These are phyloP conservation scores for Hyposmocoma kahamanoa DNA, from an alignment of 1,140 invertebrate genomes.

Conservation along the genomic window DNA sequence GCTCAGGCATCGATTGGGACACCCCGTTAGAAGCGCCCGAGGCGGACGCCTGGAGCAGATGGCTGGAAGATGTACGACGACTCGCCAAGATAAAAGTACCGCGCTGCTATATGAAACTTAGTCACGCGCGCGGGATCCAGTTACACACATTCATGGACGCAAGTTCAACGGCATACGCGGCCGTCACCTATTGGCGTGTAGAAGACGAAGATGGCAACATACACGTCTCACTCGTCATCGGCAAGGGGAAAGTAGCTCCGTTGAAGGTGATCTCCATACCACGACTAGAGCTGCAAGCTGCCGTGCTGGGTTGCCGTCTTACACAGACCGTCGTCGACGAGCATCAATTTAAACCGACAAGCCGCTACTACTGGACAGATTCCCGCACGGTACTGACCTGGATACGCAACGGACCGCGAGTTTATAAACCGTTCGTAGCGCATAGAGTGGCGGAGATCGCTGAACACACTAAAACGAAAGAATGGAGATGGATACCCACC, in stretches of 20 bases:
- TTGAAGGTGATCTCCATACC: too few relatives aligned
- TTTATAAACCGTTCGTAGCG: slow-evolving; percentile 42
- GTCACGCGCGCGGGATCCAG: too few relatives aligned
- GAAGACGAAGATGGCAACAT: slow-evolving; percentile 2
- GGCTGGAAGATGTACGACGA: too few relatives aligned
- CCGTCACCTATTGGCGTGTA: slow-evolving; percentile 6
- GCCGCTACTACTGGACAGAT: slow-evolving; percentile 22
- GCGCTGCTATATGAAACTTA: too few relatives aligned
- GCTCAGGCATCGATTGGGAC: too few relatives aligned
- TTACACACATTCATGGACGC: too few relatives aligned
- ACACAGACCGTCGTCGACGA: slow-evolving; percentile 22
- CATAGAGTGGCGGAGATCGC: slow-evolving; percentile 43
- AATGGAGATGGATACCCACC: slow-evolving; percentile 37
- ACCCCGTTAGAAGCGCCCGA: too few relatives aligned
- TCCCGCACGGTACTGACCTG: slow-evolving; percentile 21
- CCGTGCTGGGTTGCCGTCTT: slow-evolving; percentile 31
- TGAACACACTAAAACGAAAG: slow-evolving; percentile 19
- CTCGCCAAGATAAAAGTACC: too few relatives aligned
- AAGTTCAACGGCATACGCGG: slow-evolving; percentile 17
- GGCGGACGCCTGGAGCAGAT: too few relatives aligned
- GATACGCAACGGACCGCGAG: slow-evolving; percentile 21
- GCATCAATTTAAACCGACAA: slow-evolving; percentile 14
- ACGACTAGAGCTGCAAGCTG: too few relatives aligned
- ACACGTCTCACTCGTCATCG: too few relatives aligned
- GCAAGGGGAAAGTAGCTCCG: too few relatives aligned